Evolutionary conservation across 2,113 vertebrate genomes (phyloP), one percentile per base, ranked within the genome.

Genomic region (Barnardius zonarius): DNA sequence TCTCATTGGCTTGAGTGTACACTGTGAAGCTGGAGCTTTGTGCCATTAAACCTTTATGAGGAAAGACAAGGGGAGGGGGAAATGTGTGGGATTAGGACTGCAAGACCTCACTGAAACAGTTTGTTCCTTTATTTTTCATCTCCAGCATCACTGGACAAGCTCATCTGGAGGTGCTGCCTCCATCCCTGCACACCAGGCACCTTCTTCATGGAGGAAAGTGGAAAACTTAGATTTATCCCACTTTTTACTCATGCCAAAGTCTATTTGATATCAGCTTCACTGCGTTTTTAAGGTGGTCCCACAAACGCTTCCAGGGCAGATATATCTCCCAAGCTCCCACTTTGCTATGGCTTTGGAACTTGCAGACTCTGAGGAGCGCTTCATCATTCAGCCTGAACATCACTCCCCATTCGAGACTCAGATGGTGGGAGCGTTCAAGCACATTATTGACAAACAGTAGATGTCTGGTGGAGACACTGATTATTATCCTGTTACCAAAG

Each of bases 401-500:
- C 35, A 37, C 52, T 86, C 30, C 49, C 59, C 23, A 31, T 33
- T 16, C 11, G 63, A 24, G 63, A 25, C 46, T 48, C 54, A 8
- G 54, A 24, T 10, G 41, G 31, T 15, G 5, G 77, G 83, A 82
- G 46, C 20, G 18, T 39, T 37, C 28, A 75, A 67, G 75, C 55
- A 39, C 59, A 51, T 94, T 80, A 87, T 25, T 83, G 93, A 76
- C 70, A 63, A 94, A 96, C 91, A 95, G 64, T 78, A 48, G 84
- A 37, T 8, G 87, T 64, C 96, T 95, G 87, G 46, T 81, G 91
- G 89, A 75, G 78, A 88, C 2, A 2, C 59, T 93, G 89, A 64
- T 93, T 93, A 83, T 92, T 94, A 83, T 74, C 62, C 96, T 59
- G 54, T 77, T 87, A 82, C 76, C 78, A 92, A 94, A 91, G 52